phyloP scores from a whole-genome alignment of 2,797 vertebrate species.

The Mormyrops boulengeri region DNA sequence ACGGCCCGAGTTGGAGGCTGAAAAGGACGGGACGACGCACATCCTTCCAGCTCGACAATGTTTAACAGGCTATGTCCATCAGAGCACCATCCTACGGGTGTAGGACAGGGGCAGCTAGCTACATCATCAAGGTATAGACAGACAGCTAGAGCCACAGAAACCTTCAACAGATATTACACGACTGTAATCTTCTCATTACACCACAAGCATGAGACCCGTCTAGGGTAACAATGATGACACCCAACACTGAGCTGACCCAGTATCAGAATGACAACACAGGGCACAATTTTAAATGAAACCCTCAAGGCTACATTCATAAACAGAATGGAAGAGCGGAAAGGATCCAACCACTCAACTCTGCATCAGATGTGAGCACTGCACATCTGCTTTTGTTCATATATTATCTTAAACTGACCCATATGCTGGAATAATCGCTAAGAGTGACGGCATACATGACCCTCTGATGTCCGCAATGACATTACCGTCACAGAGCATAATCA shows the following conservation, averaged over 20 bases:
- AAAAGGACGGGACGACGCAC: background rate
- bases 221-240: background rate
- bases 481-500: slow-evolving; percentile 24
- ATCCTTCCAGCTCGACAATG: background rate
- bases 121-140: background rate
- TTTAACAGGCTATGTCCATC: background rate
- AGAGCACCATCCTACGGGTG: background rate
- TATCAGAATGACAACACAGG: background rate
- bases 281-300: background rate
- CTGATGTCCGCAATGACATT: background rate
- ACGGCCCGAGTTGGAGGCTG: background rate
- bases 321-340: background rate
- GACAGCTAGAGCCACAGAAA: background rate
- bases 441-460: background rate
- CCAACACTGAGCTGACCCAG: background rate
- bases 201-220: background rate
- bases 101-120: background rate
- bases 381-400: background rate
- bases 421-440: background rate
- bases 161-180: background rate
- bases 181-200: background rate
- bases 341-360: background rate
- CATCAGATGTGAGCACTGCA: background rate
- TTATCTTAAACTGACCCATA: background rate
- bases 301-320: background rate